Evolutionary conservation across 2,888 invertebrate genomes (phyloP), one percentile per base, ranked within the genome.

Genomic region (Netelia virgata): DNA sequence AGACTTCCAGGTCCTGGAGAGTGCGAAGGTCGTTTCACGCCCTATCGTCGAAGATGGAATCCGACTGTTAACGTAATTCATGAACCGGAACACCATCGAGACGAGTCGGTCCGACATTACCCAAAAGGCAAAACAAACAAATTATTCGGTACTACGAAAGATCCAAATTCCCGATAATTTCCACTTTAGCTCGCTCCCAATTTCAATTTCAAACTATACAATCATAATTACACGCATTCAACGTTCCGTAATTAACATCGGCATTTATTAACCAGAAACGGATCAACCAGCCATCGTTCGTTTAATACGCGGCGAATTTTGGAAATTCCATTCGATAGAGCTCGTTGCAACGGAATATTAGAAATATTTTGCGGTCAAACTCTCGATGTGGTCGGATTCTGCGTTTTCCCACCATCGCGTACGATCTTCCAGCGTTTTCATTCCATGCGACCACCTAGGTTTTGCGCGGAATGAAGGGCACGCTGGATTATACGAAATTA

Each of bases 351-450:
- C 64, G 53, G 11, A 72, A 43, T 43, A 59, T 57, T 16, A 16
- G 61, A 10, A 64, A 75, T 20, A 23, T 18, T 28, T 79, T 41
- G 72, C 47, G 79, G 64, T 18, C 41, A 47, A 72, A 41, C 55
- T 41, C 55, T 23, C 1, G n/a, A 20, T 64, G 70, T 14, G 50
- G 10, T 18, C 16, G 41, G 36, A 23, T 66, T 28, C 36, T 50
- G 50, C 36, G 14, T 36, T 20, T 20, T 43, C 16, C 43, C 41
- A 16, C 18, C 18, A 18, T n/a, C 41, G 18, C 63, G 18, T 9
- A 8, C 57, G 18, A 16, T 28, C 23, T 64, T 64, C 36, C 9
- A 18, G 57, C 18, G 18, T 16, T 16, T 64, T 43, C 53, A 55
- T 57, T 61, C 16, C 47, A 14, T 14, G 59, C 47, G 47, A 11